A percentile compares a stretch with the other conserved stretches of the same genome.
Evolutionary conservation across 2,888 invertebrate genomes (phyloP).

Genomic region (Pristionchus maxplancki): DNA sequence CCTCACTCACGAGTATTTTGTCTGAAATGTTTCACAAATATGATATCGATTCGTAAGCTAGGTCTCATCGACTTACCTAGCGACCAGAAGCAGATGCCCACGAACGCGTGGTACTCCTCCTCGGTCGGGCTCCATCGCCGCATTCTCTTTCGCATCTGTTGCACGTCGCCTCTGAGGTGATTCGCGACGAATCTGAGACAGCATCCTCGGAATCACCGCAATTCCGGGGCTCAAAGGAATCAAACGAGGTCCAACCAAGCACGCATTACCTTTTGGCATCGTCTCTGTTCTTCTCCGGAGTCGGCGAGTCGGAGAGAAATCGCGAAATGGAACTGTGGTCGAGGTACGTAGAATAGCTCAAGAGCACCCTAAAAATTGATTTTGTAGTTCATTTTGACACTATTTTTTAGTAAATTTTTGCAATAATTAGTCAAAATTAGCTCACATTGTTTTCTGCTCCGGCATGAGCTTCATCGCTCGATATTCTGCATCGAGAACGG

Average conservation of each 20-base stretch:
- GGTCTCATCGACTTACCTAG: not conserved
- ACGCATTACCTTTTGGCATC: not conserved
- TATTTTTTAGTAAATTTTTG: too few relatives aligned
- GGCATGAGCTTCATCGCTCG: not conserved
- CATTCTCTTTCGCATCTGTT: not conserved
- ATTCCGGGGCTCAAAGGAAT: too few relatives aligned
- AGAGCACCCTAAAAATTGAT: not conserved
- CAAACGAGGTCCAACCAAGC: too few relatives aligned
- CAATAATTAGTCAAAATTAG: too few relatives aligned
- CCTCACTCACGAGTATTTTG: not conserved
- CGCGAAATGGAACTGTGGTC: not conserved
- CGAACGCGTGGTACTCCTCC: not conserved
- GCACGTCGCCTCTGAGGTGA: not conserved
- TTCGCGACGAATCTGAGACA: not conserved
- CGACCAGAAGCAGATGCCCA: not conserved
- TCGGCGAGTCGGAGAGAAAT: not conserved
- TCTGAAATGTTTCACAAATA: not conserved
- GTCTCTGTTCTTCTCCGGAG: not conserved
- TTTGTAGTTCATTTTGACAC: too few relatives aligned
- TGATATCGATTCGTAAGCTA: too few relatives aligned
- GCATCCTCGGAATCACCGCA: too few relatives aligned
- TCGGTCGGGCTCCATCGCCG: not conserved
- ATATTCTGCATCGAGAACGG: not conserved
- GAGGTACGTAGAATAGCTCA: not conserved
- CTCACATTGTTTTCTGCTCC: not conserved